phyloP scores from a whole-genome alignment of 2,113 vertebrate genomes.

The Sturnus vulgaris region DNA sequence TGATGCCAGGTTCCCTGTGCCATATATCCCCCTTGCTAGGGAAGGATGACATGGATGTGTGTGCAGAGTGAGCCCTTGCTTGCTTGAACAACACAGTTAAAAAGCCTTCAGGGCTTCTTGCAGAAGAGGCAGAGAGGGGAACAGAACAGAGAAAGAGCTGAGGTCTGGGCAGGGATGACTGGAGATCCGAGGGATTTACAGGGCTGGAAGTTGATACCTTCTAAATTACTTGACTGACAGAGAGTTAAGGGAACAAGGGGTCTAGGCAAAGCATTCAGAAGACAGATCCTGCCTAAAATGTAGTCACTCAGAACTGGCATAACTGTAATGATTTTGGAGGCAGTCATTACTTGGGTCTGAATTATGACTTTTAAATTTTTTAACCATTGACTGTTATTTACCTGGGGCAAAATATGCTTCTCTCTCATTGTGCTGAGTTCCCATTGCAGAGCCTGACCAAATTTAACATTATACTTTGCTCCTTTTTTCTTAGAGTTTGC shows the following conservation, averaged over 20 bases:
- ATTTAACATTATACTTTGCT: not conserved
- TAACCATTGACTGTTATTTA: not conserved
- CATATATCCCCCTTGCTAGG: not conserved
- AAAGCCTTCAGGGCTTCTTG: not conserved
- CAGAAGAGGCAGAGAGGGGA: not conserved
- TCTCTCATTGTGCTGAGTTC: not conserved
- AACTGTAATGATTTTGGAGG: not conserved
- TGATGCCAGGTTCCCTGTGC: not conserved
- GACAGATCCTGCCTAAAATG: not conserved
- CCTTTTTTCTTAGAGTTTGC: not conserved
- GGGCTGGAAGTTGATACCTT: not conserved
- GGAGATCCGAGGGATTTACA: not conserved
- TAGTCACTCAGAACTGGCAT: not conserved
- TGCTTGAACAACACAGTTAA: not conserved
- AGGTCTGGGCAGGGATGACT: not conserved
- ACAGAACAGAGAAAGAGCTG: rapidly evolving
- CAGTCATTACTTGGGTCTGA: not conserved
- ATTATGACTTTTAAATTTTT: not conserved
- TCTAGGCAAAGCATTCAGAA: not conserved
- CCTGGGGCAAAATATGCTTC: not conserved
- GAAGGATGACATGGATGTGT: not conserved
- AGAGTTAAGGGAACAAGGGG: not conserved
- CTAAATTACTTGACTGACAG: not conserved
- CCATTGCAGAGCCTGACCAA: not conserved
- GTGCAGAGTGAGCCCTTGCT: not conserved